phyloP scores from a whole-genome alignment of 2,888 invertebrate species.

The Sycophila texana region DNA sequence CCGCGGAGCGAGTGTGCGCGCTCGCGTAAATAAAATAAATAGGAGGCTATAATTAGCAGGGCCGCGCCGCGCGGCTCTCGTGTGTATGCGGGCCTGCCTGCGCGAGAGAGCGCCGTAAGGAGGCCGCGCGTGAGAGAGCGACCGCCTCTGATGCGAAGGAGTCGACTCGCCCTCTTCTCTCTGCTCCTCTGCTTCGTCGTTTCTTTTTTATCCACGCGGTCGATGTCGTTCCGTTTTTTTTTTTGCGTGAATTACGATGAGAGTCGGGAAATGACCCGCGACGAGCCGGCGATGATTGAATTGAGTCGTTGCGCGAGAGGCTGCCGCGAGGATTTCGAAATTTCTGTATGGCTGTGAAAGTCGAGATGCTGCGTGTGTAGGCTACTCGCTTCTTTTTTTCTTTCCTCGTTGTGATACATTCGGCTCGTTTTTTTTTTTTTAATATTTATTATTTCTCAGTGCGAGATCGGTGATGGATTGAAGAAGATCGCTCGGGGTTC shows the following conservation, averaged over 20 bases:
- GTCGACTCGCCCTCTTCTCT: neutral
- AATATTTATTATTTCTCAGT: too few species aligned
- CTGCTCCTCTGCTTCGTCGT: too few species aligned
- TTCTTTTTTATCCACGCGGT: too few species aligned
- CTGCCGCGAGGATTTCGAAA: neutral
- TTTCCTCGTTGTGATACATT: too few species aligned
- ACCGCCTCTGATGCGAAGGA: conserved; percentile 2
- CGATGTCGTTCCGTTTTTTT: neutral
- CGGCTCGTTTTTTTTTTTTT: too few species aligned
- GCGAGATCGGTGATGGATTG: too few species aligned
- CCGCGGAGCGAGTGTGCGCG: conserved; percentile 47
- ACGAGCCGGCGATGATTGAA: conserved; percentile 13
- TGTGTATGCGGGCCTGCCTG: conserved; percentile 24
- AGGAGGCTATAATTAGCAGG: conserved; percentile 74
- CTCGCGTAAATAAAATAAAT: conserved; percentile 74
- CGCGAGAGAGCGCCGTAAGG: conserved; percentile 4
- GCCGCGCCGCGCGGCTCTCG: conserved; percentile 35
- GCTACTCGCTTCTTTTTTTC: too few species aligned
- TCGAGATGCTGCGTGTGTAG: too few species aligned
- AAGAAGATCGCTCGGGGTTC: too few species aligned
- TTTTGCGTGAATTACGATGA: conserved; percentile 36
- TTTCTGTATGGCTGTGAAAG: neutral
- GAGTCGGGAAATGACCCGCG: conserved; percentile 24
- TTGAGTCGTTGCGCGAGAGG: conserved; percentile 21
- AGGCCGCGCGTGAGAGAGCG: conserved; percentile 1